Percentiles rank a stretch among this genome's conserved stretches.
phyloP scores from a whole-genome alignment of 2,113 vertebrate species.

The Neopipo cinnamomea region DNA sequence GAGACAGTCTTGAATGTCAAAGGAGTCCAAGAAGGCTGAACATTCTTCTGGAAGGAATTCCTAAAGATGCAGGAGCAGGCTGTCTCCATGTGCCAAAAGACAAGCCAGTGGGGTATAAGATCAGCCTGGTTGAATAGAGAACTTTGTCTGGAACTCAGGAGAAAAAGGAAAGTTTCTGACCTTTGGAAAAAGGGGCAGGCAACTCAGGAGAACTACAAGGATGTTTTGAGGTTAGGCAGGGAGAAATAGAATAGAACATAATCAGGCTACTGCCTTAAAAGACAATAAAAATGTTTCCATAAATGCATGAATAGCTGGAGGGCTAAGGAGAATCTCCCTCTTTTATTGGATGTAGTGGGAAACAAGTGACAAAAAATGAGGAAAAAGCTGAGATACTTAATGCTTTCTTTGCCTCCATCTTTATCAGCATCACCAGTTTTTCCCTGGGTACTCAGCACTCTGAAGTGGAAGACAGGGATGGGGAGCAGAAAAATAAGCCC shows the following conservation, averaged over 20 bases:
- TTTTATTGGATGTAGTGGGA: background rate
- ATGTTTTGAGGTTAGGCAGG: background rate
- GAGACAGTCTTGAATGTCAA: background rate
- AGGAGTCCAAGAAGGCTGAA: background rate
- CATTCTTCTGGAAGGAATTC: background rate
- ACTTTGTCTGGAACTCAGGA: background rate
- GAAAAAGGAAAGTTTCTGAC: background rate
- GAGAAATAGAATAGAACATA: background rate
- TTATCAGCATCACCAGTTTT: background rate
- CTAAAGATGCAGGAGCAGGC: background rate
- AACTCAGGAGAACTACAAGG: background rate
- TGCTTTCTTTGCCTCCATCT: background rate
- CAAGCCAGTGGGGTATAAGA: no score
- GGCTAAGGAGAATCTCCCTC: background rate
- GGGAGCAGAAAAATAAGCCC: background rate
- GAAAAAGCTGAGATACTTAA: background rate
- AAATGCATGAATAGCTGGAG: background rate
- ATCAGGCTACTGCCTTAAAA: background rate
- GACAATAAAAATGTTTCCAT: background rate
- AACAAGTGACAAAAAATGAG: background rate
- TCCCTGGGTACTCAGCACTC: background rate
- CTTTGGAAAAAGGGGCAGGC: background rate
- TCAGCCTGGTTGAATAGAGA: background rate
- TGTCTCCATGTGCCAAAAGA: background rate
- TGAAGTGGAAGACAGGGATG: background rate